A percentile compares a stretch with the other conserved stretches of the same genome.
These are phyloP conservation scores for Metacarcinus magister DNA, from an alignment of 2,888 invertebrate species.

Conservation along the genomic window DNA sequence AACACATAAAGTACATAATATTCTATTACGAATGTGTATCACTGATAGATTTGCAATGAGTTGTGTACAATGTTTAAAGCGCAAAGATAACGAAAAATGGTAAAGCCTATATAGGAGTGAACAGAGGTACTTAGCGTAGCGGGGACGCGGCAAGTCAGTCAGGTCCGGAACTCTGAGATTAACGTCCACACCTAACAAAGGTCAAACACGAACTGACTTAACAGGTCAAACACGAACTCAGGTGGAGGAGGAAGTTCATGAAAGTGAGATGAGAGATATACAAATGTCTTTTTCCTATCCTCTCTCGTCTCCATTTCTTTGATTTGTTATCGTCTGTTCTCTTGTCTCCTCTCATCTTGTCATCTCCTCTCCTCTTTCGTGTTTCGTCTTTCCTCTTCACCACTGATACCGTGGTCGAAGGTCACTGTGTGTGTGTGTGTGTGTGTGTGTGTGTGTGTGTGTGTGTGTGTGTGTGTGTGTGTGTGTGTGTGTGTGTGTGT, in stretches of 20 bases:
- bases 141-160: too few relatives aligned
- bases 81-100: too few relatives aligned
- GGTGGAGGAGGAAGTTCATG: background rate
- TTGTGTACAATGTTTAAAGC: too few relatives aligned
- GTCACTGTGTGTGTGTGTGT: constrained; percentile 51
- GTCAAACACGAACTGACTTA: too few relatives aligned
- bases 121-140: too few relatives aligned
- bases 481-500: background rate
- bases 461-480: background rate
- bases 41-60: too few relatives aligned
- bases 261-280: constrained; percentile 1
- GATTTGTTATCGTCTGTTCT: too few relatives aligned
- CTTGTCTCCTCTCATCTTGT: background rate
- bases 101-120: too few relatives aligned
- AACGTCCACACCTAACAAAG: too few relatives aligned
- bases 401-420: background rate
- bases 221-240: background rate
- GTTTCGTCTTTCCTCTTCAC: background rate
- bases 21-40: too few relatives aligned
- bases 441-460: constrained; percentile 49
- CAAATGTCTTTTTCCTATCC: background rate
- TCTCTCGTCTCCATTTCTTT: background rate
- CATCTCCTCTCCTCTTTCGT: background rate
- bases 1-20: too few relatives aligned
- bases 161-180: too few relatives aligned